Base-by-base conservation (phyloP, 2,797 vertebrate species). In the Hippocampus kuda region DNA sequence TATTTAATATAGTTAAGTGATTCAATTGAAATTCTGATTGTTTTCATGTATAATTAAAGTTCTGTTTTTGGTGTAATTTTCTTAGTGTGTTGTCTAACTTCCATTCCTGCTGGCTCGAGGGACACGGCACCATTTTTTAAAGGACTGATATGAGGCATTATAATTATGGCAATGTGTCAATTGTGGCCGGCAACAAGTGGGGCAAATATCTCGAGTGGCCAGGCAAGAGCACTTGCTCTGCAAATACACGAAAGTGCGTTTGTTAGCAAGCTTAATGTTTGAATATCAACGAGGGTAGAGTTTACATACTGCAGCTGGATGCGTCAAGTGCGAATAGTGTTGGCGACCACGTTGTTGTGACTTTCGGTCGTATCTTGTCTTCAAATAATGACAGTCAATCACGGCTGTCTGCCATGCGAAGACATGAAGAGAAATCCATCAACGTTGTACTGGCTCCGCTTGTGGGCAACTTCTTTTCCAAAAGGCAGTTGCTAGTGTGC, bases 381-480 rank as follows among this genome's bases (percentile, higher is more conserved):
- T 26, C 56, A 57, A 27, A 57, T 27, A 57, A 27, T 6, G 49
- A 51, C n/a, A 20, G 20, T 41, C 61, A 63, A 63, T n/a, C 24
- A 20, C 2, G 16, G 34, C 61, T n/a, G 61, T 3, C 13, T 38
- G 11, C 1, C 27, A 60, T 20, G 27, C 10, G 12, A 63, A 41
- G 18, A 6, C 15, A 34, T 60, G 30, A 61, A 42, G 10, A 62
- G 57, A 60, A 22, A 10, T 10, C 18, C 5, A n/a, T 42, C 8
- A 42, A 11, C 4, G 5, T 13, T 22, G 12, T 63, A 42, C 61
- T 6, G 30, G 60, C 66, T 68, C 56, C 72, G 65, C 53, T 68
- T 67, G 57, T 67, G 74, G 75, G 69, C 73, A 81, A 80, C 73
- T 75, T 70, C 68, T 67, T 26, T 77, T 72, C 67, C 24, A 42